Conservation (phyloP, 2,797 vertebrate genomes). For the Pangasius mekongensis region DNA sequence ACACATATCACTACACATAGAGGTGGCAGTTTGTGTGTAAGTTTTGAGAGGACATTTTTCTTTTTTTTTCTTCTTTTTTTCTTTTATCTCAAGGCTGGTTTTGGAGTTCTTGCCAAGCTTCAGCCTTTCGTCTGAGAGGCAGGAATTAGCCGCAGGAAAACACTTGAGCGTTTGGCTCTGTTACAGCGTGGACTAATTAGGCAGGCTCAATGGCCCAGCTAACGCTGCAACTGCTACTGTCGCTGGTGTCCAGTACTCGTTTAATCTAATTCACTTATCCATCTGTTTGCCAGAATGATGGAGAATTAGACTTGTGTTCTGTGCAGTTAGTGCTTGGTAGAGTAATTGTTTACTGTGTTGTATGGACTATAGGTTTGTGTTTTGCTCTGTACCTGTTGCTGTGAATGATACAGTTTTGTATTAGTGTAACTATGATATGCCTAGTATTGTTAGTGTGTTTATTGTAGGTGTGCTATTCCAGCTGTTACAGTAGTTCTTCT, state of each 20-base stretch:
- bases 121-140: constrained; percentile 64
- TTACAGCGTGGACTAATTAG: constrained; percentile 60
- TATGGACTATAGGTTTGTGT: not conserved
- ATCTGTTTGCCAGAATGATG: constrained; percentile 26
- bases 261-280: constrained; percentile 46
- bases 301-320: constrained; percentile 7
- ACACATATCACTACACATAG: not conserved
- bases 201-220: constrained; percentile 58
- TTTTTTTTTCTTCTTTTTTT: not conserved
- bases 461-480: no score
- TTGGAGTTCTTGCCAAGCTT: constrained; percentile 66
- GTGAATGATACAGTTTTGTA: not conserved
- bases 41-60: not conserved
- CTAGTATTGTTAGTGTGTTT: not conserved
- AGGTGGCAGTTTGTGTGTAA: not conserved
- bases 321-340: not conserved
- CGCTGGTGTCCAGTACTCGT: constrained; percentile 35
- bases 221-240: constrained; percentile 53
- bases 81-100: constrained; percentile 70
- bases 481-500: no score
- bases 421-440: not conserved
- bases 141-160: constrained; percentile 65
- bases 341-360: constrained; percentile 18
- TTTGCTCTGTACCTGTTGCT: not conserved
- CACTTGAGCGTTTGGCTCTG: constrained; percentile 63